Evolutionary conservation across 2,888 invertebrate species (phyloP), one percentile per base, ranked within the genome.

Genomic region (Digitonthophagus gazella): DNA sequence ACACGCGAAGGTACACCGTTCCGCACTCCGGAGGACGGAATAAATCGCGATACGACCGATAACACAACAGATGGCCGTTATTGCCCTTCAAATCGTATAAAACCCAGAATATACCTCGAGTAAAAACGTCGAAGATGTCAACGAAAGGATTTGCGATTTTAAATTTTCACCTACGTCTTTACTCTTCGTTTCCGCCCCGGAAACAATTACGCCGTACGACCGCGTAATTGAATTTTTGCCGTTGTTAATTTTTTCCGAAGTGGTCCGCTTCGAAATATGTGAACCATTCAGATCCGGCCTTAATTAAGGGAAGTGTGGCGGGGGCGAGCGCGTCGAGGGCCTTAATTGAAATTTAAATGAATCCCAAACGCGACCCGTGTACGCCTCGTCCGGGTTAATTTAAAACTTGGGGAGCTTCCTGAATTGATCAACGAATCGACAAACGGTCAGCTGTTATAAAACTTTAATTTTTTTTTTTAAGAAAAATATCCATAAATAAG

Each of bases 301-400:
- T 67, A 67, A 67, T 67, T 67, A 67, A 67, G 66, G 66, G 66
- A 28, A 19, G 66, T 65, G 18, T 18, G 19, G 58, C 57, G 28
- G 15, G 55, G 18, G 66, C 18, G 58, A 16, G 8, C 15, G 58
- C 58, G 8, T 58, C 57, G 57, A 67, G 66, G 57, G 57, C 58
- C 66, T 67, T 67, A 67, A 67, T 67, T 67, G 66, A 67, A 67
- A 67, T 67, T 67, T 67, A 67, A 67, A 67, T 67, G 66, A 67
- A 67, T 67, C 66, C 58, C 28, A 20, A 44, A 44, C 28, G 28
- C 28, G 28, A 28, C 28, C 28, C 54, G 16, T 44, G 18, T 54
- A 14, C 54, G 28, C 54, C 15, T 8, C 15, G 14, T 22, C 65
- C 6, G 14, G 65, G 14, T 54, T 65, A 20, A 65, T 65, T 65